Evolutionary conservation across 2,888 invertebrate species (phyloP).

Genomic region (Neoscelio sp.): DNA sequence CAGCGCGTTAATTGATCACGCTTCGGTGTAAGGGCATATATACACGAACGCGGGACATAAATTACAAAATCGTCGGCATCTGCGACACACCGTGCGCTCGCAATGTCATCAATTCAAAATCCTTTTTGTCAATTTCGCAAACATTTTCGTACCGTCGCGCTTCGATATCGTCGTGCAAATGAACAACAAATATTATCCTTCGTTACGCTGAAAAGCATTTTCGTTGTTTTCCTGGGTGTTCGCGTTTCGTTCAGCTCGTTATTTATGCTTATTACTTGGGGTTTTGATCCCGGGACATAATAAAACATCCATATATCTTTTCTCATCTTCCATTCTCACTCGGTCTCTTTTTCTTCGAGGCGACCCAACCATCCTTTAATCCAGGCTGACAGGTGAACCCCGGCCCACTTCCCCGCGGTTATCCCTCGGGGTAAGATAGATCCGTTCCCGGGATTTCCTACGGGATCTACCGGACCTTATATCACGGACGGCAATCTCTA

Average conservation of each 20-base stretch:
- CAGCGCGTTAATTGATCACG: slow-evolving; percentile 70
- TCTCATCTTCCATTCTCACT: slow-evolving; percentile 67
- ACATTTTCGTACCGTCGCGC: slow-evolving; percentile 39
- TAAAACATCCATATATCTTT: slow-evolving; percentile 66
- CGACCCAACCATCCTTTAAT: slow-evolving; percentile 85
- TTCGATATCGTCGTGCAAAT: slow-evolving; percentile 9
- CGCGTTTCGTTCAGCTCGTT: slow-evolving; percentile 16
- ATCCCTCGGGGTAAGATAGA: slow-evolving; percentile 83
- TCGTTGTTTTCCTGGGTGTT: background rate
- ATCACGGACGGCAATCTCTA: slow-evolving; percentile 82
- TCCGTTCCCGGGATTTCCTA: slow-evolving; percentile 83
- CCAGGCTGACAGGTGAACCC: slow-evolving; percentile 85
- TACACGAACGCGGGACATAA: slow-evolving; percentile 53
- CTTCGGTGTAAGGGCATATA: slow-evolving; percentile 48
- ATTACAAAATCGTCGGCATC: slow-evolving; percentile 67
- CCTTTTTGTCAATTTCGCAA: slow-evolving; percentile 42
- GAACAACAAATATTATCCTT: background rate
- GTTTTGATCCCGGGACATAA: slow-evolving; percentile 64
- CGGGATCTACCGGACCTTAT: slow-evolving; percentile 83
- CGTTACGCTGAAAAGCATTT: background rate
- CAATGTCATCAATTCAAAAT: slow-evolving; percentile 61
- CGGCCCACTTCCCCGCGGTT: slow-evolving; percentile 76
- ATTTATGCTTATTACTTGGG: slow-evolving; percentile 64
- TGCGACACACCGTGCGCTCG: slow-evolving; percentile 52
- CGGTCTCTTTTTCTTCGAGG: slow-evolving; percentile 69